These are phyloP conservation scores for Mimas tiliae DNA, from an alignment of 2,888 invertebrate genomes.

Conservation along the genomic window DNA sequence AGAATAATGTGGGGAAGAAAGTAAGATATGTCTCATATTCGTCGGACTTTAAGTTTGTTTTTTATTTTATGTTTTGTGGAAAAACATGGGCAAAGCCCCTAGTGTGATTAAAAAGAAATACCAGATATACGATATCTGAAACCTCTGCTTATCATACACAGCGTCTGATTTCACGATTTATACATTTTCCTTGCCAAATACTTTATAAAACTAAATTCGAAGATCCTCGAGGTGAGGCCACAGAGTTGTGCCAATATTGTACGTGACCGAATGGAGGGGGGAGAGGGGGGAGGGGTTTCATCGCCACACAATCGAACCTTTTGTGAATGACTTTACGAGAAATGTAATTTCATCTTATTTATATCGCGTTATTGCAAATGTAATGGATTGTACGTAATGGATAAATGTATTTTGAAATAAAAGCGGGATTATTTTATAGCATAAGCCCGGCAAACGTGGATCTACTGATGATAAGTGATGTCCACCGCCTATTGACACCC, in stretches of 20 bases:
- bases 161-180: not conserved
- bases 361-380: conserved; percentile 23
- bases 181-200: not conserved
- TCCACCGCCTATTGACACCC: too few species aligned
- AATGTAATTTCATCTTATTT: conserved; percentile 24
- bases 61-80: too few species aligned
- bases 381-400: conserved; percentile 21
- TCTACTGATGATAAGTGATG: too few species aligned
- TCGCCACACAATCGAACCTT: conserved; percentile 20
- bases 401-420: not conserved
- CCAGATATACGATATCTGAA: too few species aligned
- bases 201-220: conserved; percentile 17
- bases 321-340: conserved; percentile 21
- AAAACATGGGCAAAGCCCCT: too few species aligned
- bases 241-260: conserved; percentile 16
- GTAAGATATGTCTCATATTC: too few species aligned
- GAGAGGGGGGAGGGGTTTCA: not conserved
- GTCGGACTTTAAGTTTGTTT: too few species aligned
- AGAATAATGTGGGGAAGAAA: too few species aligned
- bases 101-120: too few species aligned
- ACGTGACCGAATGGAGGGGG: conserved; percentile 5
- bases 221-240: not conserved
- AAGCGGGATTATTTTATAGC: too few species aligned
- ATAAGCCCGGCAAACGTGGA: too few species aligned
- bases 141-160: not conserved